phyloP scores from a whole-genome alignment of 2,113 vertebrate genomes.

The Pterocles gutturalis region DNA sequence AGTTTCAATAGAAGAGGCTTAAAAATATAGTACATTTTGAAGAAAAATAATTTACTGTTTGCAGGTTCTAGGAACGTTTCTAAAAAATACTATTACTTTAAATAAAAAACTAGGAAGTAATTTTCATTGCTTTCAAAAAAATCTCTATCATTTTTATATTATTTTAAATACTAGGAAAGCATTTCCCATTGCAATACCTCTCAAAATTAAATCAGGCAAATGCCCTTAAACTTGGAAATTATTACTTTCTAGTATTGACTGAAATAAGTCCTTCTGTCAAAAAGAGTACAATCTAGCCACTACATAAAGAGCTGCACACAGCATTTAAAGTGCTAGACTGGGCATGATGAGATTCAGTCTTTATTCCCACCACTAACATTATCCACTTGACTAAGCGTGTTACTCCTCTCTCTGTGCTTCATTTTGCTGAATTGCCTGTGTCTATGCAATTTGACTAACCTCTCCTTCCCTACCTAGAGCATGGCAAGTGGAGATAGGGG shows the following conservation, averaged over 20 bases:
- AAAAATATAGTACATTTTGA: background rate
- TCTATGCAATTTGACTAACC: background rate
- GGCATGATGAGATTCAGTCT: background rate
- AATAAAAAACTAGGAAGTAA: background rate
- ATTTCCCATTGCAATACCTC: background rate
- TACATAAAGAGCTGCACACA: background rate
- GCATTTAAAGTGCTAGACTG: background rate
- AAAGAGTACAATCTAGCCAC: background rate
- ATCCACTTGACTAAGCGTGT: background rate
- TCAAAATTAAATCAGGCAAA: background rate
- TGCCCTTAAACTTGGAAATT: background rate
- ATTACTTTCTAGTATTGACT: background rate
- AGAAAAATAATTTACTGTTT: background rate
- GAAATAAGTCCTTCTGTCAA: slow-evolving; percentile 41
- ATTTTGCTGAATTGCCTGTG: background rate
- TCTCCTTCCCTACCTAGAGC: background rate
- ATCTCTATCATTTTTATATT: background rate
- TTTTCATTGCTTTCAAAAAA: background rate
- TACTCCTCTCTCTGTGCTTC: background rate
- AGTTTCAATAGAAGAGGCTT: background rate
- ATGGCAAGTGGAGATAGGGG: background rate
- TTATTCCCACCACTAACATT: background rate
- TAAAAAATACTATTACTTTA: background rate
- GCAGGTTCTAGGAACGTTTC: background rate
- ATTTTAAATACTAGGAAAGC: background rate